Percentiles rank a stretch among this genome's conserved stretches.
Conservation (phyloP, 2,888 invertebrate genomes). For the Scaptomyza polygonia region DNA sequence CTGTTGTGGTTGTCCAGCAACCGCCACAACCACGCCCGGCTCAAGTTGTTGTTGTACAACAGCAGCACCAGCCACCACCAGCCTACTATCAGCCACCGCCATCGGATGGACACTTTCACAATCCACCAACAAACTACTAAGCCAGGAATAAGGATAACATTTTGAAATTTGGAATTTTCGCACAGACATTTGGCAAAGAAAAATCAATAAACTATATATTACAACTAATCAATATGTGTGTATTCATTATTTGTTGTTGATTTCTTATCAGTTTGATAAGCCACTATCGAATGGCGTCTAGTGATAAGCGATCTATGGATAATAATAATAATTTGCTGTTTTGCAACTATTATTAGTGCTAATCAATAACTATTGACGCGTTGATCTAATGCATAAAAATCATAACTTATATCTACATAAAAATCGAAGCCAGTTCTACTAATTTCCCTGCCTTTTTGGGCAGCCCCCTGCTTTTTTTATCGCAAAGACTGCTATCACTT, state of each 20-base stretch:
- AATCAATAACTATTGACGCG: slow-evolving; percentile 16
- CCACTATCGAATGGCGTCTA: not conserved
- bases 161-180: slow-evolving; percentile 8
- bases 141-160: not conserved
- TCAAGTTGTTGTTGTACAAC: slow-evolving; percentile 50
- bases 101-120: slow-evolving; percentile 65
- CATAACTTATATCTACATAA: not conserved
- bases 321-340: not conserved
- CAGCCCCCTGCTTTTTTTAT: too few relatives aligned
- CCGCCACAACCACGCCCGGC: slow-evolving; percentile 45
- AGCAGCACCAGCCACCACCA: slow-evolving; percentile 41
- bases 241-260: slow-evolving; percentile 24
- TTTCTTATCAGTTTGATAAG: slow-evolving; percentile 21
- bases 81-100: slow-evolving; percentile 39
- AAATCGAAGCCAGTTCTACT: too few relatives aligned
- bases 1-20: slow-evolving; percentile 62
- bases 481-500: slow-evolving; percentile 18
- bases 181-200: slow-evolving; percentile 25
- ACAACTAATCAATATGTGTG: slow-evolving; percentile 10
- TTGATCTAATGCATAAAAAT: not conserved
- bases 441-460: too few relatives aligned
- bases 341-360: not conserved
- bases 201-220: slow-evolving; percentile 8
- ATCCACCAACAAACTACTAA: slow-evolving; percentile 55
- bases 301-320: slow-evolving; percentile 23